Conservation (phyloP, 2,113 vertebrate species). For the Dromaius novaehollandiae region DNA sequence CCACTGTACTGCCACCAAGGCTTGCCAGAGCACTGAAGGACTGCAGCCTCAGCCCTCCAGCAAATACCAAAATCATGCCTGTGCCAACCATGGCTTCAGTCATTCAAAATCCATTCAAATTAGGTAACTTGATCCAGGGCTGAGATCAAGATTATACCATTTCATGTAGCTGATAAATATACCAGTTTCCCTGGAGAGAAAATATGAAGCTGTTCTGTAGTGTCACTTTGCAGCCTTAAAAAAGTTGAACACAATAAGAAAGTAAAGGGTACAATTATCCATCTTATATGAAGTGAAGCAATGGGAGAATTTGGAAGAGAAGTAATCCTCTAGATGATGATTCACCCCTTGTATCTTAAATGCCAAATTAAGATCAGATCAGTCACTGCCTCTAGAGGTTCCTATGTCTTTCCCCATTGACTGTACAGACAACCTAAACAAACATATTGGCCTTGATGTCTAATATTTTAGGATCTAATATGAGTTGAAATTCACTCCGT, state of each 20-base stretch:
- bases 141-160: background rate
- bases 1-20: background rate
- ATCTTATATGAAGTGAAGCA: background rate
- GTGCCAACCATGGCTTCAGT: background rate
- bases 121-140: background rate
- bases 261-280: background rate
- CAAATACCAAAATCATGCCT: background rate
- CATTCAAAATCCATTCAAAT: background rate
- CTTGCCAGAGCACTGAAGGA: background rate
- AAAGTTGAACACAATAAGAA: background rate
- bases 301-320: background rate
- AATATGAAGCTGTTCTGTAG: background rate
- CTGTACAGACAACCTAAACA: background rate
- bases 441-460: too few species aligned
- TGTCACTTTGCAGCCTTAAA: background rate
- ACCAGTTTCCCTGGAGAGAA: background rate
- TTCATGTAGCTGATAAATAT: background rate
- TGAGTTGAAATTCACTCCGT: background rate
- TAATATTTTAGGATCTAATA: background rate
- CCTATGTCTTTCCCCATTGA: background rate
- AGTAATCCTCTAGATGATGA: background rate
- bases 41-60: background rate
- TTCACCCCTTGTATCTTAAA: background rate
- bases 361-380: background rate
- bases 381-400: background rate